A percentile compares a stretch with the other conserved stretches of the same genome.
Conservation (phyloP, 2,797 vertebrate species). For the Sebastes alutus region DNA sequence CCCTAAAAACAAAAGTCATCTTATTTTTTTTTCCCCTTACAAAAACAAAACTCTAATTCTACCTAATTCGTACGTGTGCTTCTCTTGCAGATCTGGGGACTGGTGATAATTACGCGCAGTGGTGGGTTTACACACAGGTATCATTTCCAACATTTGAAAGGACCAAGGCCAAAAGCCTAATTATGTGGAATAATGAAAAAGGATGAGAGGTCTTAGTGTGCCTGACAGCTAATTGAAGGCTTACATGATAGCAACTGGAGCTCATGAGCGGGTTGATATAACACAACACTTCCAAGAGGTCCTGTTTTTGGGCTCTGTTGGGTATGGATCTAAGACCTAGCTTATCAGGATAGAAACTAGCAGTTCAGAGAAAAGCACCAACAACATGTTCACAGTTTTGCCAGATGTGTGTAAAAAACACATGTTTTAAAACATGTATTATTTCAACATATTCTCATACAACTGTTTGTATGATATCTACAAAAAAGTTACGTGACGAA, state of each 20-base stretch:
- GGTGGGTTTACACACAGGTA: constrained; percentile 27
- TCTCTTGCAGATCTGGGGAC: constrained; percentile 17
- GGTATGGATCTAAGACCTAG: too few relatives aligned
- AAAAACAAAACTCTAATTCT: background rate
- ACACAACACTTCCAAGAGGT: background rate
- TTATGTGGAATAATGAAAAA: constrained; percentile 22
- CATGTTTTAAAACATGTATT: too few relatives aligned
- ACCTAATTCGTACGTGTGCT: constrained; percentile 3
- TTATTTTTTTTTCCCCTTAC: too few relatives aligned
- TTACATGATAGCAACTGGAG: constrained; percentile 27
- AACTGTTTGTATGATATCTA: too few relatives aligned
- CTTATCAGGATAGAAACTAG: too few relatives aligned
- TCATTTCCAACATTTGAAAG: constrained; percentile 31
- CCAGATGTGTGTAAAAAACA: too few relatives aligned
- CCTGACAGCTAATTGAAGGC: constrained; percentile 36
- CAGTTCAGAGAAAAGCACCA: too few relatives aligned
- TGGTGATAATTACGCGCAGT: constrained; percentile 17
- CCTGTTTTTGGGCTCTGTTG: too few relatives aligned
- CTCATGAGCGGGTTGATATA: background rate
- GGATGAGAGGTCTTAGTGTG: constrained; percentile 21
- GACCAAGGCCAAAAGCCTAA: constrained; percentile 50
- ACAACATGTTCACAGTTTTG: too few relatives aligned
- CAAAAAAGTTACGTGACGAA: too few relatives aligned
- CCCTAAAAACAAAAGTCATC: too few relatives aligned
- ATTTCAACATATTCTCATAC: too few relatives aligned